Evolutionary conservation across 2,797 vertebrate genomes (phyloP).

Genomic region (Neosilurus hyrtlii): DNA sequence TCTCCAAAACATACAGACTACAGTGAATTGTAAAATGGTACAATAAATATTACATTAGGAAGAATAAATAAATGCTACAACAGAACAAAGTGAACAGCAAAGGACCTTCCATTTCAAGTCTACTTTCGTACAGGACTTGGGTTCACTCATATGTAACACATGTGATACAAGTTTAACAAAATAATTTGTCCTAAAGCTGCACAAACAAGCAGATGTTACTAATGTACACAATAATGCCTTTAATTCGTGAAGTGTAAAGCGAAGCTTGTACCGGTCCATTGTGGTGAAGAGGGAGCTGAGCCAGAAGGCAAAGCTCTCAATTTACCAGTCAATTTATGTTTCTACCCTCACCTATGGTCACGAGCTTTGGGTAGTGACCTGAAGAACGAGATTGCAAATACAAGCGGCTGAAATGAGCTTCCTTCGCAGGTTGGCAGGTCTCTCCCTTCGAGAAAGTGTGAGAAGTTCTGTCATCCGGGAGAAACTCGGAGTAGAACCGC

Average conservation of each 20-base stretch:
- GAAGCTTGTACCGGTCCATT: too few species aligned
- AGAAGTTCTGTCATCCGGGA: too few species aligned
- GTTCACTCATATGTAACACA: background rate
- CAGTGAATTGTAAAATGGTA: background rate
- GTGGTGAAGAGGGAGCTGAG: too few species aligned
- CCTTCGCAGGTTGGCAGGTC: too few species aligned
- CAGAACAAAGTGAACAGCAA: background rate
- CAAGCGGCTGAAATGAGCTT: too few species aligned
- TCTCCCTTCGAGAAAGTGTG: too few species aligned
- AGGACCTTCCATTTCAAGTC: background rate
- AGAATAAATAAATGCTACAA: background rate
- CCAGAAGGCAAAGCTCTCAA: too few species aligned
- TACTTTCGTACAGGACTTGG: background rate
- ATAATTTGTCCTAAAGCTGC: background rate
- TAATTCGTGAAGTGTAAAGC: background rate
- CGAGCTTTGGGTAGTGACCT: too few species aligned
- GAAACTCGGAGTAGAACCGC: too few species aligned
- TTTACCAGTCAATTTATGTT: too few species aligned
- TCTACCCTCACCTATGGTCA: too few species aligned
- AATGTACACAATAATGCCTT: background rate
- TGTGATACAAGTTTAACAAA: background rate
- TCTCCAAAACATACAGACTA: background rate
- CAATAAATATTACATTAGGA: background rate
- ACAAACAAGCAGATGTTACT: conserved; percentile 8
- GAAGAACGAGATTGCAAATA: too few species aligned